Evolutionary conservation across 1,140 invertebrate genomes (phyloP).

Genomic region (Atta colombica): DNA sequence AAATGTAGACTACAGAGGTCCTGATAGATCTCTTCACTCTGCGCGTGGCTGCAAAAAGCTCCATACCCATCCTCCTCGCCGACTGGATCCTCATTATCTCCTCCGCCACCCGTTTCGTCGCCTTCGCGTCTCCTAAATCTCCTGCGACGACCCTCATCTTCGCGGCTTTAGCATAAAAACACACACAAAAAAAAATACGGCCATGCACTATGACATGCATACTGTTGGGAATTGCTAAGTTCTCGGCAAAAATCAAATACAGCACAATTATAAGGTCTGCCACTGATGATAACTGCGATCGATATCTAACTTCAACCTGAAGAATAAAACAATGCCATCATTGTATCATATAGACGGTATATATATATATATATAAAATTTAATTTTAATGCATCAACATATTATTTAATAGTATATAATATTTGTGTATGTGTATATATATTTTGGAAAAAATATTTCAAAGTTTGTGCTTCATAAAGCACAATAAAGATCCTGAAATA

Average conservation of each 20-base stretch:
- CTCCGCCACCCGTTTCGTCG: conserved; percentile 80
- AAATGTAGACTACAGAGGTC: conserved; percentile 91
- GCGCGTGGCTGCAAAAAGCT: conserved; percentile 89
- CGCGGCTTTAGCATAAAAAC: conserved; percentile 84
- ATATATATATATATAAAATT: not conserved
- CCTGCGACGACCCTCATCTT: conserved; percentile 84
- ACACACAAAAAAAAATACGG: conserved; percentile 76
- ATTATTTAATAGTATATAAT: not conserved
- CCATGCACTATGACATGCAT: conserved; percentile 84
- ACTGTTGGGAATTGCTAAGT: conserved; percentile 69
- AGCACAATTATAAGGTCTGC: conserved; percentile 44
- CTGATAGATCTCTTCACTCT: conserved; percentile 94
- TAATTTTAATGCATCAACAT: not conserved
- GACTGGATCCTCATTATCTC: conserved; percentile 80
- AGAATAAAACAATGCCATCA: conserved; percentile 72
- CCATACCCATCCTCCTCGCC: conserved; percentile 89
- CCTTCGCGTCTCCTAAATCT: conserved; percentile 83
- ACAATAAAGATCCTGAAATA: not conserved
- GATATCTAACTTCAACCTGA: conserved; percentile 30
- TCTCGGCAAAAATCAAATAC: conserved; percentile 69
- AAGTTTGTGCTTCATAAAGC: not conserved
- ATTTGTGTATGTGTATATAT: not conserved
- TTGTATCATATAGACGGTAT: conserved; percentile 30
- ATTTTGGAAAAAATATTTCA: not conserved
- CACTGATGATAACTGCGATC: conserved; percentile 13